phyloP scores from a whole-genome alignment of 2,797 vertebrate species.

The Scyliorhinus canicula region DNA sequence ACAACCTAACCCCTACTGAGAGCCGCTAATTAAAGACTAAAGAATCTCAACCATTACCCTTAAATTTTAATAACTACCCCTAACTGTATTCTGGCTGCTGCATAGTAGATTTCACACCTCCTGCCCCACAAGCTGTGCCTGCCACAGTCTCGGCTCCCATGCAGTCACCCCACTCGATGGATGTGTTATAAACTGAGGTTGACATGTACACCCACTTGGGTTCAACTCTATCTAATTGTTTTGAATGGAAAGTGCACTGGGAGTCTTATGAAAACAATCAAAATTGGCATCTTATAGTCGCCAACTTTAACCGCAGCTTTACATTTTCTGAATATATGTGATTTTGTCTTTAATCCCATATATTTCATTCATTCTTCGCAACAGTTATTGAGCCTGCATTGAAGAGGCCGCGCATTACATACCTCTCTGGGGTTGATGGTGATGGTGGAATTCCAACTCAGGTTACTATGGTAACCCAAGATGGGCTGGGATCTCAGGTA shows the following conservation, averaged over 20 bases:
- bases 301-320: neutral
- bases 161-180: neutral
- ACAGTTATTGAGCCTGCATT: slow-evolving; percentile 47
- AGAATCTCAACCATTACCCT: neutral
- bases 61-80: neutral
- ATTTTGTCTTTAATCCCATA: slow-evolving; percentile 41
- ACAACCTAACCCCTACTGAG: neutral
- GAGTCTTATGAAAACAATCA: neutral
- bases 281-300: neutral
- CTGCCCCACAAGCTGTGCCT: neutral
- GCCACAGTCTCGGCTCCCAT: neutral
- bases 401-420: slow-evolving; percentile 50
- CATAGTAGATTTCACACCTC: neutral
- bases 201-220: neutral
- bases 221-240: neutral
- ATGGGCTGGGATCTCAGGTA: slow-evolving; percentile 53
- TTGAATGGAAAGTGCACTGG: neutral
- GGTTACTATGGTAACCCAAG: slow-evolving; percentile 53
- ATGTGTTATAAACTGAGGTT: neutral
- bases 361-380: slow-evolving; percentile 40
- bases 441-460: slow-evolving; percentile 50
- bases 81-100: neutral
- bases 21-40: neutral
- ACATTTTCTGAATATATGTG: neutral
- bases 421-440: slow-evolving; percentile 54